Conservation (phyloP, 2,888 invertebrate genomes). For the Cistogaster globosa region DNA sequence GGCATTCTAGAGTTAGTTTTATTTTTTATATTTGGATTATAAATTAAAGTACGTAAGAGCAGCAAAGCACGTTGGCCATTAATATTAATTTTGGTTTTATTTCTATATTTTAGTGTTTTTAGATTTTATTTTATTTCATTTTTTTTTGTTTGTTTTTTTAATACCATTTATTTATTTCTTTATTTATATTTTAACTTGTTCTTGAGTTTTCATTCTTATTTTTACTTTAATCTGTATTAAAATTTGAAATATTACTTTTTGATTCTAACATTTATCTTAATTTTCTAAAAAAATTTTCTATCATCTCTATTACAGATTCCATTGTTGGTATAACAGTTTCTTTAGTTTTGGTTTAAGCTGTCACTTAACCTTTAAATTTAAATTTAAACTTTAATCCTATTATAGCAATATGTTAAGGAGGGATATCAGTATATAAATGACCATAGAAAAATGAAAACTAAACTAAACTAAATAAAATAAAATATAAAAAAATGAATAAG, state of each 20-base stretch:
- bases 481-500: too few species aligned
- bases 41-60: slow-evolving; percentile 6
- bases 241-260: slow-evolving; percentile 19
- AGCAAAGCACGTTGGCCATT: slow-evolving; percentile 5
- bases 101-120: background rate
- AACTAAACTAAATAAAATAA: background rate
- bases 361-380: slow-evolving; percentile 41
- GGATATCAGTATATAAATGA: slow-evolving; percentile 4
- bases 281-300: slow-evolving; percentile 38
- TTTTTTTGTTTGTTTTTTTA: too few species aligned
- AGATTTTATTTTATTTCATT: background rate
- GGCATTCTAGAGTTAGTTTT: slow-evolving; percentile 2
- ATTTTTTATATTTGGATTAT: background rate
- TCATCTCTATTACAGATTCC: background rate
- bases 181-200: background rate
- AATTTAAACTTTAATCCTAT: slow-evolving; percentile 58
- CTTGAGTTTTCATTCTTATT: background rate
- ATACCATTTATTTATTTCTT: too few species aligned
- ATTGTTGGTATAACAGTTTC: background rate
- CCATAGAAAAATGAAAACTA: background rate
- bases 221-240: slow-evolving; percentile 7
- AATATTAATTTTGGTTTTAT: background rate
- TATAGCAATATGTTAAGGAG: slow-evolving; percentile 43
- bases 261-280: slow-evolving; percentile 45
- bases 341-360: background rate